Conservation (phyloP, 2,797 vertebrate species). For the Pangasius djambal region DNA sequence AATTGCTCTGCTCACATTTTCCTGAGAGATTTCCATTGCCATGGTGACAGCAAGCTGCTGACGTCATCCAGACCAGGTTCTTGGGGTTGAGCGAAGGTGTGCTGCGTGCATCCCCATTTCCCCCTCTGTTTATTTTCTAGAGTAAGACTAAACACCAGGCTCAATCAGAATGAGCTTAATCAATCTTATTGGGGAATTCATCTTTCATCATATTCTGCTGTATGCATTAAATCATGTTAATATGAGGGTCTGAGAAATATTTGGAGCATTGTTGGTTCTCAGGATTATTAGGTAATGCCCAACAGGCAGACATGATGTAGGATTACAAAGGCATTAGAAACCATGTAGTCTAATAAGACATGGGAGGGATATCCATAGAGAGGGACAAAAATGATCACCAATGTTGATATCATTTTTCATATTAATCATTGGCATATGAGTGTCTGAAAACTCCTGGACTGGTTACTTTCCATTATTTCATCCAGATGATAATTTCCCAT, state of each 20-base stretch:
- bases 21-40: slow-evolving; percentile 60
- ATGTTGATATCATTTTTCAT: background rate
- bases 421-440: background rate
- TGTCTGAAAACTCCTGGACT: background rate
- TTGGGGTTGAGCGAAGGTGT: slow-evolving; percentile 51
- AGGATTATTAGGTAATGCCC: background rate
- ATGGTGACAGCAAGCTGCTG: slow-evolving; percentile 62
- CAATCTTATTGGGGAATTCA: slow-evolving; percentile 20
- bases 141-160: background rate
- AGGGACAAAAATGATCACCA: background rate
- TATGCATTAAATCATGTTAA: slow-evolving; percentile 38
- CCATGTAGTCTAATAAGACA: background rate
- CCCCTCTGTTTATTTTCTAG: background rate
- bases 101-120: slow-evolving; percentile 12
- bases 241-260: slow-evolving; percentile 25
- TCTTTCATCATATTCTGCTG: slow-evolving; percentile 29
- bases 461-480: slow-evolving; percentile 24
- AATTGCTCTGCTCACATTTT: slow-evolving; percentile 42
- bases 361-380: background rate
- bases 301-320: background rate
- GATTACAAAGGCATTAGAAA: slow-evolving; percentile 15
- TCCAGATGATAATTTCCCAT: slow-evolving; percentile 56
- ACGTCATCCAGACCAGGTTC: slow-evolving; percentile 54
- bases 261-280: slow-evolving; percentile 4
- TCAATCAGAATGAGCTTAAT: background rate